phyloP scores from a whole-genome alignment of 2,797 vertebrate genomes.

The Neomorphus geoffroyi region DNA sequence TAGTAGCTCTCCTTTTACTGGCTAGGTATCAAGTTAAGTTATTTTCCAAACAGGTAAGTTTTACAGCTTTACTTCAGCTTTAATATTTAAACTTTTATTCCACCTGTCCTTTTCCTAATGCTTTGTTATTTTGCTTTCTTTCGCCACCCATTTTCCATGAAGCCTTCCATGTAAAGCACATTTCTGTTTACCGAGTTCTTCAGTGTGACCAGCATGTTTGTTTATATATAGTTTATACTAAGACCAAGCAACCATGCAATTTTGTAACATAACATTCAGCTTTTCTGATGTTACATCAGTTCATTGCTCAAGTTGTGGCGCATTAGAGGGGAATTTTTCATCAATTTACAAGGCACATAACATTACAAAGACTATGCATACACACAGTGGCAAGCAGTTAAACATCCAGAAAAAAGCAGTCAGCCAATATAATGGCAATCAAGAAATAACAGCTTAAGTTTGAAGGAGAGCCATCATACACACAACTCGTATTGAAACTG shows the following conservation, averaged over 20 bases:
- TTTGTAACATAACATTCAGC: not conserved
- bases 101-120: not conserved
- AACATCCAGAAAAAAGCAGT: not conserved
- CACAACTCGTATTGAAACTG: not conserved
- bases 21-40: not conserved
- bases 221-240: not conserved
- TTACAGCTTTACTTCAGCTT: not conserved
- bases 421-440: constrained; percentile 2
- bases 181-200: not conserved
- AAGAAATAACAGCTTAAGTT: not conserved
- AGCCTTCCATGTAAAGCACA: not conserved
- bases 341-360: not conserved
- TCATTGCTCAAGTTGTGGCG: not conserved
- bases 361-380: not conserved
- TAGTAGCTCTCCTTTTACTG: not conserved
- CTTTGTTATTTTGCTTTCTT: not conserved
- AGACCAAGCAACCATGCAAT: not conserved
- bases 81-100: not conserved
- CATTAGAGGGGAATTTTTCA: not conserved
- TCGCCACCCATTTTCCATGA: not conserved
- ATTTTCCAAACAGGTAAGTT: not conserved
- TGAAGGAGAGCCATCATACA: not conserved
- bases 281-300: constrained; percentile 1
- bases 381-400: not conserved
- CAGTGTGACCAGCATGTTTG: not conserved